Base-by-base conservation (phyloP, 1,140 invertebrate species). In the Polypedilum vanderplanki region DNA sequence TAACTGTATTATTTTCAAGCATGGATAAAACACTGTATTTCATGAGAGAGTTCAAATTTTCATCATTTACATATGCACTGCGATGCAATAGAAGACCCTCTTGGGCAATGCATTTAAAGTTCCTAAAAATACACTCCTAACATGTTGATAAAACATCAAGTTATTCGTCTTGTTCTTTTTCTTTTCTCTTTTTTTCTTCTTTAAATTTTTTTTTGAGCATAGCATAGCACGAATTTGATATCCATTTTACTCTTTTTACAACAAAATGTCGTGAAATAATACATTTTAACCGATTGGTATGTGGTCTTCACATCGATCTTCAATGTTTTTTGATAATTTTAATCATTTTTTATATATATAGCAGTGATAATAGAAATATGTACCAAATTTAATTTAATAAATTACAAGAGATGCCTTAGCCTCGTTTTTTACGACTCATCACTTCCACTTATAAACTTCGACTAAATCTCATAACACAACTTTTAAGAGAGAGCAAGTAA, bases 361-460 rank as follows among this genome's bases (percentile, higher is more conserved):
- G 17, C 4, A 70, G 15, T 8, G 65, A 70, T 70, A 70, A 70
- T 70, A 22, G n/a, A 57, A 57, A 8, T 70, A 70, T 70, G 18
- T 70, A 70, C 65, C 65, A 70, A 70, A 57, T 15, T 57, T 70
- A 20, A 18, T 70, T 70, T 70, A n/a, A 18, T 70, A 70, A 70
- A 18, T 70, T 70, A 70, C 65, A 18, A 70, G 65, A 70, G 18
- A 70, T 70, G 65, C 17, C 10, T 70, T 22, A 70, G 65, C 65
- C 10, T 70, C 20, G 65, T 22, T 70, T 70, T 70, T 70, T 22
- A 70, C 65, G 65, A 70, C 65, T 20, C 65, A 70, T 70, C 65
- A 70, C 65, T 18, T 18, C 17, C 17, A 57, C 46, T 12, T n/a
- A 15, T n/a, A 57, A 57, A 57, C 12, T 3, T 33, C 24, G 24